These are phyloP conservation scores for Falco rusticolus DNA, from an alignment of 2,797 vertebrate species.

Conservation along the genomic window DNA sequence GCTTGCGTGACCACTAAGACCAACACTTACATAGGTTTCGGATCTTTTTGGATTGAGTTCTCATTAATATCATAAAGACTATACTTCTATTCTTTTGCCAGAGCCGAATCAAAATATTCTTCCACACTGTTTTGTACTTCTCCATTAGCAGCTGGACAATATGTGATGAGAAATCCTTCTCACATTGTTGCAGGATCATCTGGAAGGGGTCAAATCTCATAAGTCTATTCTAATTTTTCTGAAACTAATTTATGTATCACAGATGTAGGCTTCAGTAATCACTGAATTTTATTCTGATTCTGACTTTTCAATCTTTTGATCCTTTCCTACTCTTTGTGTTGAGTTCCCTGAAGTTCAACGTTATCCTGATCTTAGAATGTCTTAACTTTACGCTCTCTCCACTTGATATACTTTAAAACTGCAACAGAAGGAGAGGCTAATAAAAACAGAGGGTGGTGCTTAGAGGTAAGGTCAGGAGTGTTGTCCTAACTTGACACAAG, in stretches of 20 bases:
- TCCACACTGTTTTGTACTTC: background rate
- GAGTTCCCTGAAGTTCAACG: background rate
- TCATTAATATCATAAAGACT: background rate
- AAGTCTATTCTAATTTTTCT: background rate
- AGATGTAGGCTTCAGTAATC: background rate
- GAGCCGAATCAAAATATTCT: background rate
- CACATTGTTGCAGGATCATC: background rate
- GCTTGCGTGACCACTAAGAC: background rate
- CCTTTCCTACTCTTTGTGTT: background rate
- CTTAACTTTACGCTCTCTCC: background rate
- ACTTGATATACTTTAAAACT: background rate
- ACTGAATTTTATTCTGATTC: background rate
- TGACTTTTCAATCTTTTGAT: background rate
- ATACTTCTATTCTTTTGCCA: background rate
- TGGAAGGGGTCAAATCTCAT: background rate
- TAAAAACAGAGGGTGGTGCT: background rate
- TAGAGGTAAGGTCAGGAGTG: background rate
- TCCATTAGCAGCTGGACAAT: background rate
- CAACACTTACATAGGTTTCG: background rate
- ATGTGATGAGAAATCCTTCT: background rate
- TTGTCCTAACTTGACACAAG: background rate
- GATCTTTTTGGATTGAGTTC: background rate
- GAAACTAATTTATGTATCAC: background rate
- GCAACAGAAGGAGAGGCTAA: background rate
- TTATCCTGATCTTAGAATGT: background rate